Percentiles rank a stretch among this genome's conserved stretches.
Conservation (phyloP, 2,888 invertebrate species). For the Hirtodrosophila duncani region DNA sequence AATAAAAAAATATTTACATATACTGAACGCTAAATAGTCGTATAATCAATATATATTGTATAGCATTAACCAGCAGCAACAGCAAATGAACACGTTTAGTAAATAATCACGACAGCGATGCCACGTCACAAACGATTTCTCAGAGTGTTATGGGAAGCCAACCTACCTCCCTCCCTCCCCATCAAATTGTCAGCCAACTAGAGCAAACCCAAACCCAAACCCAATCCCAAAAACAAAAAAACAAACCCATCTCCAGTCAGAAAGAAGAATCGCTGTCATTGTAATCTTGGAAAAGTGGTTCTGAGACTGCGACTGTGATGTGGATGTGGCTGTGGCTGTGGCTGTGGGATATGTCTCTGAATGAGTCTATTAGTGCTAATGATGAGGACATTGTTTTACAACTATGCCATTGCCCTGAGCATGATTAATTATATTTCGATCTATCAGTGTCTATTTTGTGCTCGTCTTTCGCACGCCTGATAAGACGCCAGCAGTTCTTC, state of each 20-base stretch:
- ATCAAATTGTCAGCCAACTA: not conserved
- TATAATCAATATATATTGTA: constrained; percentile 67
- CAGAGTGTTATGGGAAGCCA: not conserved
- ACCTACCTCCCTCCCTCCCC: not conserved
- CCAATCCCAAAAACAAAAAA: too few species aligned
- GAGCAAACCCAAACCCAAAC: too few species aligned
- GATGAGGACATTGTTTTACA: constrained; percentile 54
- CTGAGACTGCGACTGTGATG: too few species aligned
- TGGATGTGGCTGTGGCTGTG: too few species aligned
- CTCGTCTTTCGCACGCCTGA: not conserved
- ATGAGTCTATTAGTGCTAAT: constrained; percentile 48
- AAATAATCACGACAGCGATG: constrained; percentile 50
- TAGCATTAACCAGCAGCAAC: constrained; percentile 50
- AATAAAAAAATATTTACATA: constrained; percentile 65
- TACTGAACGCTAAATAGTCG: constrained; percentile 62
- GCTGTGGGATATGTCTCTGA: too few species aligned
- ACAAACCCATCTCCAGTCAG: too few species aligned
- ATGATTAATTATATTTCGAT: constrained; percentile 63
- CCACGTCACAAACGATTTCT: constrained; percentile 5
- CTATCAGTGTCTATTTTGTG: constrained; percentile 44
- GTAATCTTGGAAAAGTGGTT: constrained; percentile 12
- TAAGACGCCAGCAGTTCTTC: too few species aligned
- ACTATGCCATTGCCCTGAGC: constrained; percentile 24
- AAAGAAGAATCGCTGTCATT: constrained; percentile 24
- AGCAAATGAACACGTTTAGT: constrained; percentile 67